Evolutionary conservation across 2,797 vertebrate species (phyloP).

Genomic region (Numenius phaeopus): DNA sequence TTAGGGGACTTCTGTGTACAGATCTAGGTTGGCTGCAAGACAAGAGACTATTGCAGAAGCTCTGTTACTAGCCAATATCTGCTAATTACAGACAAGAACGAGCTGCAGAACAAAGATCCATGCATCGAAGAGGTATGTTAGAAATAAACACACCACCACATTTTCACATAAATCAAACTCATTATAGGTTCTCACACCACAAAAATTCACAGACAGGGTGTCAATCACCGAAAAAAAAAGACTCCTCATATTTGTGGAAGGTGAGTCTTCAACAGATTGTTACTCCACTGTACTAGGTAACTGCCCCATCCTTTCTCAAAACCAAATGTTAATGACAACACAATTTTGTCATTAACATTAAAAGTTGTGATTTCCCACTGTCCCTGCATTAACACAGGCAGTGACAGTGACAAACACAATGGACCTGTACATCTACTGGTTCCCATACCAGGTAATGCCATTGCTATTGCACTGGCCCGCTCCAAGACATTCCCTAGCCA

Average conservation of each 20-base stretch:
- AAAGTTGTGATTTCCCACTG: background rate
- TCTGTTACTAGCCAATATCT: background rate
- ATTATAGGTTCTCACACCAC: background rate
- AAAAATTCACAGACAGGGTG: background rate
- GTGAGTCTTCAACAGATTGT: background rate
- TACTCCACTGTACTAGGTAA: background rate
- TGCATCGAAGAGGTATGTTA: background rate
- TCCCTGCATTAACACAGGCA: background rate
- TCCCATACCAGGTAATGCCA: background rate
- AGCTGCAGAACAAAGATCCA: background rate
- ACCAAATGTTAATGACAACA: background rate
- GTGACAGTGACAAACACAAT: background rate
- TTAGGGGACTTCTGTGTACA: background rate
- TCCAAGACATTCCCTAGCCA: background rate
- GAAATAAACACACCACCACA: background rate
- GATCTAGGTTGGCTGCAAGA: background rate
- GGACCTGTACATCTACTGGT: background rate
- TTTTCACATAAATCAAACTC: background rate
- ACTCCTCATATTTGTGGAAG: background rate
- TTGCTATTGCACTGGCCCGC: background rate
- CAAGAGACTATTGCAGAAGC: background rate
- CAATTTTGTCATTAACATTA: background rate
- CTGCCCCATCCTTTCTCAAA: background rate
- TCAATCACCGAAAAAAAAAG: background rate
- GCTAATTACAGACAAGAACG: background rate